Base-by-base conservation (phyloP, 2,113 vertebrate species). In the Peromyscus polionotus region DNA sequence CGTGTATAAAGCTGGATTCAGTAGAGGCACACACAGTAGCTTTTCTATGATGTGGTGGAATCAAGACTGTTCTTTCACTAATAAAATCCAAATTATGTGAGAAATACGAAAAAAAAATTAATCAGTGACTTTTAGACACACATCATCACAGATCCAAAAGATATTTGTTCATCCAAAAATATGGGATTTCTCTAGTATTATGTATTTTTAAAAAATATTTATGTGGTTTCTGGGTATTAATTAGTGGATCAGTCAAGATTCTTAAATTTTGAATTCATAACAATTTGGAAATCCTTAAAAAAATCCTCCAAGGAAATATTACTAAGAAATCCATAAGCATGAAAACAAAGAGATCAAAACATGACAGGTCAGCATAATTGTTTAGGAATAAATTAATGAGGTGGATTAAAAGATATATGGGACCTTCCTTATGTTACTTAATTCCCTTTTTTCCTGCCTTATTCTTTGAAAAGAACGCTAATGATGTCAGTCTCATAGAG, bases 341-440 rank as follows among this genome's bases (percentile, higher is more conserved):
- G 8, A 75, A 96, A 90, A 72, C 48, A 67, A 88, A 59, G 36
- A 79, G 9, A 79, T 22, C 3, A 89, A 86, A 76, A 68, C 0
- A 54, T 72, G 33, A 20, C 0, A 13, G 12, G 61, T 57, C 19
- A 87, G 7, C 24, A 48, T 26, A 39, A 6, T 83, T 9, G 39
- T 88, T 80, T 92, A 88, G 28, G 90, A 88, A 33, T 75, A 92
- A 85, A n/a, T 16, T 88, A 61, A 19, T 61, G 33, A 11, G 5
- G n/a, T 80, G 57, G 19, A 28, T 86, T 22, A 57, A 94, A 89
- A 88, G 13, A 94, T 83, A 2, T 90, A 19, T 88, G 2, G 2
- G 42, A 73, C 7, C 22, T 92, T 95, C 33, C 63, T 96, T 83
- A 77, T 72, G 86, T 86, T 88, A 59, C 10, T 85, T 96, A 77